Evolutionary conservation across 2,113 vertebrate genomes (phyloP).

Genomic region (Antechinus stuartii): DNA sequence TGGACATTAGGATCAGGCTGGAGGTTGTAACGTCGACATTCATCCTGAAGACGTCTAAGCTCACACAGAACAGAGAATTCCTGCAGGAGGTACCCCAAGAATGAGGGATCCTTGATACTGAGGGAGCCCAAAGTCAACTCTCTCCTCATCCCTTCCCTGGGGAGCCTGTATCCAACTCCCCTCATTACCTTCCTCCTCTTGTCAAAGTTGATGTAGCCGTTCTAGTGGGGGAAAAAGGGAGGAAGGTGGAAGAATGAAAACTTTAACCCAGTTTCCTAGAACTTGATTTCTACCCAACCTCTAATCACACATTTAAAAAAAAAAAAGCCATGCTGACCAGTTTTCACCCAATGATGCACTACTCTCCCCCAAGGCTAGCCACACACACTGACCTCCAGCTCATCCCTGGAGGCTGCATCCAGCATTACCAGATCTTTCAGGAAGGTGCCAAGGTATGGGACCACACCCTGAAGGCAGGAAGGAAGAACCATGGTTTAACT

Average conservation of each 20-base stretch:
- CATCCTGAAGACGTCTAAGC: conserved; percentile 90
- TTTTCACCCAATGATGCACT: too few relatives aligned
- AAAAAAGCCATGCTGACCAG: neutral
- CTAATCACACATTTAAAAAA: too few relatives aligned
- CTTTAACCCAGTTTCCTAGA: neutral
- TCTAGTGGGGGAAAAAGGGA: conserved; percentile 83
- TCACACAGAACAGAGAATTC: conserved; percentile 94
- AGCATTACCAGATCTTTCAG: conserved; percentile 94
- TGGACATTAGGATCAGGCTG: conserved; percentile 84
- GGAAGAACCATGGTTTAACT: neutral
- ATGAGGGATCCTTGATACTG: conserved; percentile 12
- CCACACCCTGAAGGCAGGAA: conserved; percentile 80
- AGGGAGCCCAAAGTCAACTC: neutral
- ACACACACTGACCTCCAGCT: conserved; percentile 86
- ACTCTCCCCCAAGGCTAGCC: neutral
- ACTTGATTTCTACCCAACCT: neutral
- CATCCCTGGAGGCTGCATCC: conserved; percentile 92
- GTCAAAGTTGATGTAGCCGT: conserved; percentile 95
- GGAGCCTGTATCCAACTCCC: neutral
- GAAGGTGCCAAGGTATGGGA: conserved; percentile 94
- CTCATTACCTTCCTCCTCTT: conserved; percentile 91
- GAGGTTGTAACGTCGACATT: conserved; percentile 90
- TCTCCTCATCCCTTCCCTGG: neutral
- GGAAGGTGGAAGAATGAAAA: neutral
- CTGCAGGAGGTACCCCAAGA: conserved; percentile 78